Evolutionary conservation across 2,797 vertebrate species (phyloP), one percentile per base, ranked within the genome.

Genomic region (Pteropus rufus): DNA sequence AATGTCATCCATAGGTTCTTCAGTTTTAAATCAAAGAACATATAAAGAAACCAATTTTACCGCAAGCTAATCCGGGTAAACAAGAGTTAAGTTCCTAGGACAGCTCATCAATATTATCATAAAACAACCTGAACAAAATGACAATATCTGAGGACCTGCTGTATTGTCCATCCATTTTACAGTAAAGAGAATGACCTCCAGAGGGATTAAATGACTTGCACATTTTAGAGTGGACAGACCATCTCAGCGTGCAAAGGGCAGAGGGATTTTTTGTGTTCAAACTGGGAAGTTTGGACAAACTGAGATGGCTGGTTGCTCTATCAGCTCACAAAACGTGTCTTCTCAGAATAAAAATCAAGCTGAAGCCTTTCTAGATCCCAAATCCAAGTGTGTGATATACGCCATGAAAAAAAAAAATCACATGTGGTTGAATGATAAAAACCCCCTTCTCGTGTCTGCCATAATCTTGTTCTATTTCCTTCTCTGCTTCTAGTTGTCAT

Each of bases 401-500:
- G 77, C 44, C 52, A 81, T 70, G 75, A 76, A 60, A 80, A 76
- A 80, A 76, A 80, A 67, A 75, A 36, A 5, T 49, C 64, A 58
- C 39, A 91, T 14, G 34, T 52, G 56, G n/a, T 85, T 62, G 54
- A 62, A 49, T 31, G 54, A 75, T n/a, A 73, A 80, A 72, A 73
- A 62, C 15, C 19, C n/a, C 29, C 16, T 10, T 86, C 5, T 36
- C 31, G 41, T 9, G 10, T 67, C 34, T 62, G 23, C 94, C 70
- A 14, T 69, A 60, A 21, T 58, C 85, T 62, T n/a, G 4, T 89
- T 58, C 58, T 72, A 18, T 67, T 94, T 89, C 49, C 60, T 81
- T 70, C 56, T 54, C 80, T 89, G 24, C 70, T 93, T 89, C 96
- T 72, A 67, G 41, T 80, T 96, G 92, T 72, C 89, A 75, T 23